Evolutionary conservation across 2,797 vertebrate species (phyloP), one percentile per base, ranked within the genome.

Genomic region (Chaetophractus vellerosus): DNA sequence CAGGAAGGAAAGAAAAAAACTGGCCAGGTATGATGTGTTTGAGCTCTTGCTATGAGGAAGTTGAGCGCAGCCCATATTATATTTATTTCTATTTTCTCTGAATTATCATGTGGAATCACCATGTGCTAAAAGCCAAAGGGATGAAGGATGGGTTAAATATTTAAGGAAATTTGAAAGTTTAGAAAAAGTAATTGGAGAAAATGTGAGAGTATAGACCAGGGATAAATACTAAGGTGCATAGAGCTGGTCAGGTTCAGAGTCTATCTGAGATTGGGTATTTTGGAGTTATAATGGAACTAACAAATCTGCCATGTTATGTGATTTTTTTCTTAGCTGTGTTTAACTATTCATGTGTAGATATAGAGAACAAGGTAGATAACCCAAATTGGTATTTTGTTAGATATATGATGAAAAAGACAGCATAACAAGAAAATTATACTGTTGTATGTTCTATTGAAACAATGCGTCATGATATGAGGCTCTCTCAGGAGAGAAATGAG

Each of bases 101-200:
- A 86, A 68, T 59, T 50, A 82, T 36, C 23, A 57, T 33, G 3
- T 48, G 15, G 93, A 21, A 55, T 38, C 8, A 26, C 28, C 3
- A 41, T 28, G 33, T 87, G 10, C 21, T 80, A 4, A 75, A 33
- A 41, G 2, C 4, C 55, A 75, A 75, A 10, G 23, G 2, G 24
- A 59, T 71, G 6, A 88, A 45, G 87, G 9, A 41, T 81, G 14
- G 31, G 28, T n/a, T 82, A 63, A 87, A 79, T 21, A 69, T 52
- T 52, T 71, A 84, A 81, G 19, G 61, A 89, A 55, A 71, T 15
- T 36, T 0, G 2, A 41, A 33, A 5, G 9, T 31, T 66, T 72
- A 66, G 38, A 72, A 89, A 87, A 75, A 86, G 24, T 45, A n/a
- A 50, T 10, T 88, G 68, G 48, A 84, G 78, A 92, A 88, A 84